These are phyloP conservation scores for Hippopotamus amphibius DNA, from an alignment of 2,113 vertebrate species.

Conservation along the genomic window DNA sequence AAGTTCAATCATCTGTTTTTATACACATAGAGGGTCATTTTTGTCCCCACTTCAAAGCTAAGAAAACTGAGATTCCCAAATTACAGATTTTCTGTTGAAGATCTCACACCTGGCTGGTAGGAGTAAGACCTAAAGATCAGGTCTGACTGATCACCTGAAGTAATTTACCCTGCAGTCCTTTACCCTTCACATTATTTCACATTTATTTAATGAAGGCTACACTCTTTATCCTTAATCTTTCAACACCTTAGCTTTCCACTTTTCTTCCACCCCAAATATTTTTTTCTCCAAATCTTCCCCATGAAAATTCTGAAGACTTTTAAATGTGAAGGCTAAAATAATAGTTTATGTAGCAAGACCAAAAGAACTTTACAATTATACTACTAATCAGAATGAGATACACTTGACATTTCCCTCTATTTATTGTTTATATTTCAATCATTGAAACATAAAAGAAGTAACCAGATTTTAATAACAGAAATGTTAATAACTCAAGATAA, in stretches of 20 bases:
- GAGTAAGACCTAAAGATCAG: neutral
- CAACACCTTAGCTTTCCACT: neutral
- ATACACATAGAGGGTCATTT: neutral
- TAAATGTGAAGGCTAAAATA: slow-evolving; percentile 46
- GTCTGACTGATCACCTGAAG: neutral
- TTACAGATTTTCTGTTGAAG: neutral
- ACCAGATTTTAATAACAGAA: slow-evolving; percentile 63
- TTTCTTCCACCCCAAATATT: neutral
- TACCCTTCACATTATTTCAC: neutral
- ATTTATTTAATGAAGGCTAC: neutral
- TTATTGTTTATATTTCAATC: slow-evolving; percentile 67
- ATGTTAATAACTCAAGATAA: slow-evolving; percentile 69
- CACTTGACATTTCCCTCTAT: slow-evolving; percentile 65
- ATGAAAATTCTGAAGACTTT: neutral
- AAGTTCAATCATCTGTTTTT: too few relatives aligned
- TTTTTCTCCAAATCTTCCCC: neutral
- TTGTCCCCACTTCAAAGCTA: neutral
- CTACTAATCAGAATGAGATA: slow-evolving; percentile 54
- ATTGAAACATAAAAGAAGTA: slow-evolving; percentile 50
- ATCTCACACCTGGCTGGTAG: neutral
- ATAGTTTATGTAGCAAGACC: neutral
- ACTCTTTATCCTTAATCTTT: neutral
- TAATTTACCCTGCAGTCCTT: neutral
- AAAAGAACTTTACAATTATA: slow-evolving; percentile 50
- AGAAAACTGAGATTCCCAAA: neutral